phyloP scores from a whole-genome alignment of 2,888 invertebrate species.

The Drosophila niveifrons region DNA sequence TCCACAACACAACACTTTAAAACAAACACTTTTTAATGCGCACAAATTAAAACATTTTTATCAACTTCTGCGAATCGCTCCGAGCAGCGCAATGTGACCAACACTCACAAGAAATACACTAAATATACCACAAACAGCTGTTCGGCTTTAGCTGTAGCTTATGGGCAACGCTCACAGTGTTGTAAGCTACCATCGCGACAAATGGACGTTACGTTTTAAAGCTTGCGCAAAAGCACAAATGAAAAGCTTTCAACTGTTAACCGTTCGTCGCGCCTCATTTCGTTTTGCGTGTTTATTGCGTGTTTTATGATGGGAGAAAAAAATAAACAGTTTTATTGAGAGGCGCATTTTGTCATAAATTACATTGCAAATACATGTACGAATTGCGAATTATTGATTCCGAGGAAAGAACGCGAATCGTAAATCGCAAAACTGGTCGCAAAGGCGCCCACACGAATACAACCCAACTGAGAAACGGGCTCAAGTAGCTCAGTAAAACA shows the following conservation, averaged over 20 bases:
- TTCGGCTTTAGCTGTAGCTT: slow-evolving; percentile 26
- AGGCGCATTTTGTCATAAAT: slow-evolving; percentile 34
- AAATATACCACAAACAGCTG: slow-evolving; percentile 58
- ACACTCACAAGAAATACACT: background rate
- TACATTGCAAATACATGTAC: slow-evolving; percentile 26
- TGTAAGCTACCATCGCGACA: slow-evolving; percentile 18
- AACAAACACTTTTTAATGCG: slow-evolving; percentile 10
- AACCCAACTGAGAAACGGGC: slow-evolving; percentile 20
- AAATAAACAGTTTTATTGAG: slow-evolving; percentile 7
- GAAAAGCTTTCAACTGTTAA: slow-evolving; percentile 36
- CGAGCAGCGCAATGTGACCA: slow-evolving; percentile 27
- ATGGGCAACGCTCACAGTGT: slow-evolving; percentile 46
- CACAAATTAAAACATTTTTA: slow-evolving; percentile 55
- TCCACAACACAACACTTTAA: slow-evolving; percentile 27
- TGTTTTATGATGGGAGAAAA: slow-evolving; percentile 23
- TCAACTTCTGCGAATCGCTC: slow-evolving; percentile 29
- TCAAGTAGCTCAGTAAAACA: slow-evolving; percentile 20
- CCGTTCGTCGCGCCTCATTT: slow-evolving; percentile 16
- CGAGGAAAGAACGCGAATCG: slow-evolving; percentile 27
- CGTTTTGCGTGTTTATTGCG: slow-evolving; percentile 27
- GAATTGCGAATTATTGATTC: slow-evolving; percentile 55
- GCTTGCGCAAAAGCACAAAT: slow-evolving; percentile 17
- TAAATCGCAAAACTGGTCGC: slow-evolving; percentile 43
- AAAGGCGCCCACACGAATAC: slow-evolving; percentile 38
- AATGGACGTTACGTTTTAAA: slow-evolving; percentile 52